These are phyloP conservation scores for Echeneis naucrates DNA, from an alignment of 2,797 vertebrate species.

Conservation along the genomic window DNA sequence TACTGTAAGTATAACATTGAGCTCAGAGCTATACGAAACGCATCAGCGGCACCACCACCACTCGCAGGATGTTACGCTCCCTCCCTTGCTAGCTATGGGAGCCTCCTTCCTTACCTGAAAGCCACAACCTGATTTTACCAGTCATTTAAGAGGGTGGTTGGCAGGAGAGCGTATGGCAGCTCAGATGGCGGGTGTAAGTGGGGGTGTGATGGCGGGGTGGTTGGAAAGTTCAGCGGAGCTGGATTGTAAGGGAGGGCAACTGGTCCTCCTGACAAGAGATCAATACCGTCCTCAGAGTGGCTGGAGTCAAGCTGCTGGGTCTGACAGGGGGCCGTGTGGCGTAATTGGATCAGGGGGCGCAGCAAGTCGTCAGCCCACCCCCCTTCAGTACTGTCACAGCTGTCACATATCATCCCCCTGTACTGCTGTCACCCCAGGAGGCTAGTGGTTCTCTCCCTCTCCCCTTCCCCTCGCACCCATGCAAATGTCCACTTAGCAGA, in stretches of 20 bases:
- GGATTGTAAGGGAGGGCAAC: slow-evolving; percentile 90
- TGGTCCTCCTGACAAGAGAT: slow-evolving; percentile 98
- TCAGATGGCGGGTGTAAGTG: slow-evolving; percentile 62
- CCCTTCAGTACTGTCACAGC: slow-evolving; percentile 98
- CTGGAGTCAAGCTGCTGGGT: slow-evolving; percentile 96
- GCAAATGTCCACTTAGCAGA: slow-evolving; percentile 99
- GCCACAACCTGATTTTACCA: slow-evolving; percentile 87
- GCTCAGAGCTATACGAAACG: slow-evolving; percentile 58
- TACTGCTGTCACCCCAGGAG: slow-evolving; percentile 97
- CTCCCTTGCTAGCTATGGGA: slow-evolving; percentile 80
- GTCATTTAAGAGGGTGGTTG: slow-evolving; percentile 88
- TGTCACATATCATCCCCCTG: slow-evolving; percentile 99
- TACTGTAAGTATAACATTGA: slow-evolving; percentile 69
- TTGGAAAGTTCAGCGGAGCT: slow-evolving; percentile 87
- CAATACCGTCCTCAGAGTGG: slow-evolving; percentile 96
- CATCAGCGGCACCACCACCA: slow-evolving; percentile 49
- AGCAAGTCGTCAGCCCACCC: slow-evolving; percentile 90
- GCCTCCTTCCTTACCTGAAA: slow-evolving; percentile 85
- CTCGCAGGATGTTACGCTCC: slow-evolving; percentile 64
- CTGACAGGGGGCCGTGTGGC: slow-evolving; percentile 97
- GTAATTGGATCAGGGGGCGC: slow-evolving; percentile 99
- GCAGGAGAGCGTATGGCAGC: slow-evolving; percentile 60
- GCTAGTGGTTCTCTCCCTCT: slow-evolving; percentile 87
- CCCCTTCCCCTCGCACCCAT: slow-evolving; percentile 86
- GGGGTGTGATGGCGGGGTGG: slow-evolving; percentile 62